These are phyloP conservation scores for Phaethornis superciliosus DNA, from an alignment of 2,113 vertebrate genomes.

Conservation along the genomic window DNA sequence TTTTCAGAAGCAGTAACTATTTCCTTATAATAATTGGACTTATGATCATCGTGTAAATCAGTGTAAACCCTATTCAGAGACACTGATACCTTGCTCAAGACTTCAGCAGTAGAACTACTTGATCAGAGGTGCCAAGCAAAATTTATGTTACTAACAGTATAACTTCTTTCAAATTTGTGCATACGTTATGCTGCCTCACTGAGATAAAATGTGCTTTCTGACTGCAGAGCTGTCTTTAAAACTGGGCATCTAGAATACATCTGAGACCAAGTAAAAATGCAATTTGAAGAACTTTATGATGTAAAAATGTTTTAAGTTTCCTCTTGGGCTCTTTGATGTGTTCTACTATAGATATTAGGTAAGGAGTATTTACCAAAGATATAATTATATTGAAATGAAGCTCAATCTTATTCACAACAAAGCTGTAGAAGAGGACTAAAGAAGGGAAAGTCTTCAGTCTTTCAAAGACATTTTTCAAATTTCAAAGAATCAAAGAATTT, in stretches of 20 bases:
- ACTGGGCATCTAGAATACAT: background rate
- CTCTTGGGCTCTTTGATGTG: background rate
- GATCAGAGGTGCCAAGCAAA: slow-evolving; percentile 12
- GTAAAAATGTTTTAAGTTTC: background rate
- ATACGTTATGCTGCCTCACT: background rate
- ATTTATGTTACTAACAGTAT: background rate
- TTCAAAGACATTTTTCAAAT: too few species aligned
- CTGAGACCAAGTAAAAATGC: background rate
- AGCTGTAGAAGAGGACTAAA: background rate
- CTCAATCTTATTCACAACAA: background rate
- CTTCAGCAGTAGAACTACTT: background rate
- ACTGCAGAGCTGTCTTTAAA: background rate
- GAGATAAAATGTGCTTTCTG: background rate
- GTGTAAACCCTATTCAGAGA: background rate
- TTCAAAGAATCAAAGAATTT: too few species aligned
- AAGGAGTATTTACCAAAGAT: slow-evolving; percentile 23
- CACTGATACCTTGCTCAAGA: background rate
- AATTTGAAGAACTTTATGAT: background rate
- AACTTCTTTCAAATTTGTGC: background rate
- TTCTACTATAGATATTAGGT: background rate
- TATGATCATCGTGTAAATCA: background rate
- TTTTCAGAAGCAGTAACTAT: slow-evolving; percentile 36
- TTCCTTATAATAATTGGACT: slow-evolving; percentile 25
- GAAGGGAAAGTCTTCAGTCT: background rate
- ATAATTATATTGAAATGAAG: background rate